Evolutionary conservation across 1,140 invertebrate species (phyloP).

Genomic region (Idris sp.): DNA sequence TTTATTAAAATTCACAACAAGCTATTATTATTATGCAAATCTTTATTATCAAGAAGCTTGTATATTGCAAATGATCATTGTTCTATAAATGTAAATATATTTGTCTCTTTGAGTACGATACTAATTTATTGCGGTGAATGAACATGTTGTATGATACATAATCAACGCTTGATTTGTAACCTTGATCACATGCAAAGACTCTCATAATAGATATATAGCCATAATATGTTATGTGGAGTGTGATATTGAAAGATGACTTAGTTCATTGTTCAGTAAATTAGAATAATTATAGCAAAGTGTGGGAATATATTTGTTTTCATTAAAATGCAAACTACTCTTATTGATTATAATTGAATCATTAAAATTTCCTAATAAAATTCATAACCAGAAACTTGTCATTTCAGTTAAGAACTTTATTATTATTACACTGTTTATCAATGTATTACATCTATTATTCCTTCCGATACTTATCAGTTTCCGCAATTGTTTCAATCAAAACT

Average conservation of each 20-base stretch:
- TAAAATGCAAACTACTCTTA: not conserved
- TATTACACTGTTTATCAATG: too few relatives aligned
- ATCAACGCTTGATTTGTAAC: slow-evolving; percentile 24
- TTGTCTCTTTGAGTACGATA: slow-evolving; percentile 18
- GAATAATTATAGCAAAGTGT: too few relatives aligned
- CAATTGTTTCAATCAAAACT: slow-evolving; percentile 2
- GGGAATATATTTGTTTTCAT: slow-evolving; percentile 3
- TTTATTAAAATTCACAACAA: too few relatives aligned
- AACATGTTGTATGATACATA: slow-evolving; percentile 31
- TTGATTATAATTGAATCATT: too few relatives aligned
- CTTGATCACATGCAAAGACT: slow-evolving; percentile 32
- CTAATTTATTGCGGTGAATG: slow-evolving; percentile 37
- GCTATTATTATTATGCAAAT: too few relatives aligned
- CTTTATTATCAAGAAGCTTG: not conserved
- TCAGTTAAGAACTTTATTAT: too few relatives aligned
- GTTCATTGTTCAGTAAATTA: slow-evolving; percentile 8
- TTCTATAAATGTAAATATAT: slow-evolving; percentile 22
- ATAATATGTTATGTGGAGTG: slow-evolving; percentile 22
- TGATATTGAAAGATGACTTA: slow-evolving; percentile 26
- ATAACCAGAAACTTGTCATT: too few relatives aligned
- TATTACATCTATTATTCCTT: too few relatives aligned
- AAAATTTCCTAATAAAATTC: too few relatives aligned
- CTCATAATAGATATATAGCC: slow-evolving; percentile 25
- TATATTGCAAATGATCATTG: slow-evolving; percentile 11
- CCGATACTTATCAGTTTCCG: slow-evolving; percentile 2